phyloP scores from a whole-genome alignment of 2,113 vertebrate species.

The Plotosus lineatus region DNA sequence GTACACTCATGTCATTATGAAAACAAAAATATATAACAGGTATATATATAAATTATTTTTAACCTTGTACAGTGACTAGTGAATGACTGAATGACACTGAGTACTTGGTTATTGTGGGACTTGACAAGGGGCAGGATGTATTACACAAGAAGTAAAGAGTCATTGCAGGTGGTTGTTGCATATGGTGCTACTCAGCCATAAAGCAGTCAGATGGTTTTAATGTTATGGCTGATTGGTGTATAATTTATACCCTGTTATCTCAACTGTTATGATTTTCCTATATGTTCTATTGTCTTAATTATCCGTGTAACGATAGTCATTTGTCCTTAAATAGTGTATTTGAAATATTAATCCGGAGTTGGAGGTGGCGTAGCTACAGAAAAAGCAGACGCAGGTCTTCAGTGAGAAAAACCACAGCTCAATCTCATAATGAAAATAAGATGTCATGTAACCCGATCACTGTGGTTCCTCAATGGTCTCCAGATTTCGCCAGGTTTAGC shows the following conservation, averaged over 20 bases:
- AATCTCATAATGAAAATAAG: constrained; percentile 71
- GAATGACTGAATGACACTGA: too few species aligned
- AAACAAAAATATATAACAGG: too few species aligned
- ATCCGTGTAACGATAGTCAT: constrained; percentile 1
- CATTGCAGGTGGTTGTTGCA: too few species aligned
- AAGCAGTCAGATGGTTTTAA: too few species aligned
- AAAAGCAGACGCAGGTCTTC: constrained; percentile 18
- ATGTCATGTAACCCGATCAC: constrained; percentile 73
- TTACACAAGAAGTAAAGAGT: too few species aligned
- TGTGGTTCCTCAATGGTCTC: constrained; percentile 69
- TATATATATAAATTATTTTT: too few species aligned
- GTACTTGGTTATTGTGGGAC: too few species aligned
- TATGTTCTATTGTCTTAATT: constrained; percentile 3
- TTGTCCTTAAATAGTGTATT: constrained; percentile 21
- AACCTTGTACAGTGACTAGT: too few species aligned
- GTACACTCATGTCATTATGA: neutral
- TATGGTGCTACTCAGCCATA: too few species aligned
- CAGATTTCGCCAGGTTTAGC: constrained; percentile 65
- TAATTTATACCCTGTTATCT: neutral
- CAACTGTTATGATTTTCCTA: neutral
- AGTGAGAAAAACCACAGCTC: constrained; percentile 61
- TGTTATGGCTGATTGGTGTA: too few species aligned
- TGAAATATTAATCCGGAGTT: constrained; percentile 26
- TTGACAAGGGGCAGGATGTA: too few species aligned
- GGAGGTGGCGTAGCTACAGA: neutral